Evolutionary conservation across 2,797 vertebrate genomes (phyloP), one percentile per base, ranked within the genome.

Genomic region (Coregonus suidteri): DNA sequence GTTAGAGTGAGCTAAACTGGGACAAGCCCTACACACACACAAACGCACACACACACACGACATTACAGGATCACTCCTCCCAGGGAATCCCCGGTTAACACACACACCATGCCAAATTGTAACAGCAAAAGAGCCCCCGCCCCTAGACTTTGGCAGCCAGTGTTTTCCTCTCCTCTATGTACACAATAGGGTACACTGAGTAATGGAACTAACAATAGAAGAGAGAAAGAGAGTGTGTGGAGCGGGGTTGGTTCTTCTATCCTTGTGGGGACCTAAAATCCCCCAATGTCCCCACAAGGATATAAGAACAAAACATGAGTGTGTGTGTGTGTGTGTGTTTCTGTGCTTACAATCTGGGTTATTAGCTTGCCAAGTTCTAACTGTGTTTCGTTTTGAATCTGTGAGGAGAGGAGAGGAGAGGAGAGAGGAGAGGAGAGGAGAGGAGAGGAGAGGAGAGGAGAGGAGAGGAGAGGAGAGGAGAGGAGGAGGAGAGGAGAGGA

Each of bases 111-210:
- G 31, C 65, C 65, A 67, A 35, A 67, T 15, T 81, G 82, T 89
- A 87, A 88, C 53, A 83, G 82, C 81, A 75, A 84, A 47, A 81
- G 68, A 47, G 64, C 82, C 84, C 82, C 31, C 78, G 87, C 89
- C 89, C 81, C 73, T 74, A 77, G 84, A 87, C 74, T 65, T 82
- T 90, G 88, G 84, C 90, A 86, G 83, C 70, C 53, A 62, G 73
- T 77, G 70, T 75, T 83, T 88, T 81, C 88, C 83, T 89, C 78
- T 70, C 56, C 30, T 82, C 66, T 75, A 76, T 54, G 78, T 75
- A 81, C 73, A 74, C 82, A 85, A 85, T 20, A 88, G 20, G 30
- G n/a, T 16, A 35, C 14, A 67, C 65, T 37, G 65, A 67, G 65
- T 67, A 67, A 67, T 67, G 41, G 41, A 47, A 47, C 41, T 47